phyloP scores from a whole-genome alignment of 2,113 vertebrate species.

The Gnathonemus longibarbis region DNA sequence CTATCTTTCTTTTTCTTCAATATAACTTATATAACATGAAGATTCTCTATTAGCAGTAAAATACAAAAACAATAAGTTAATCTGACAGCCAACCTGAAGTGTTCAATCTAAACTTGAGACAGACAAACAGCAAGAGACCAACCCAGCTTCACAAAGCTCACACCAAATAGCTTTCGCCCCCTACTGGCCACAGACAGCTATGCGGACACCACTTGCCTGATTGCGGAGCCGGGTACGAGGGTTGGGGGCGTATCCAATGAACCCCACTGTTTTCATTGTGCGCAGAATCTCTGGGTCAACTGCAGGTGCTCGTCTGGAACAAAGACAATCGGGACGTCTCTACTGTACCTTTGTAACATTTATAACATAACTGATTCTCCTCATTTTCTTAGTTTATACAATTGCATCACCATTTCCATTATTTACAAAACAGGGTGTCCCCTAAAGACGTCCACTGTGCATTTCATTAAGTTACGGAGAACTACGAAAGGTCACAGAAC shows the following conservation, averaged over 20 bases:
- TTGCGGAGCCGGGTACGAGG: conserved; percentile 86
- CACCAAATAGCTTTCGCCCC: background rate
- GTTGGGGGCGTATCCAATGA: conserved; percentile 94
- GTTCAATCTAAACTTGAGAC: background rate
- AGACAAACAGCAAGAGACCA: background rate
- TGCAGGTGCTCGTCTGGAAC: conserved; percentile 75
- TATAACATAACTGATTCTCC: background rate
- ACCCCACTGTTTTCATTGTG: conserved; percentile 96
- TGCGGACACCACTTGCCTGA: conserved; percentile 60
- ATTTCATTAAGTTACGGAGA: background rate
- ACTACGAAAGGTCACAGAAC: background rate
- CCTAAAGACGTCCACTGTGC: background rate
- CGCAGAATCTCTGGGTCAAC: conserved; percentile 91
- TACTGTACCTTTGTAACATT: background rate
- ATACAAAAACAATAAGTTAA: background rate
- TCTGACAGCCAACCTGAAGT: background rate
- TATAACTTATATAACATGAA: background rate
- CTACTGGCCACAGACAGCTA: background rate
- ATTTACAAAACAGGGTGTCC: background rate
- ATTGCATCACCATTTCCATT: background rate
- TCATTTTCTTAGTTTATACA: background rate
- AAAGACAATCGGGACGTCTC: background rate
- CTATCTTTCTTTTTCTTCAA: background rate
- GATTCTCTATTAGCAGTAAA: background rate
- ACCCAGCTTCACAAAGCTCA: background rate